phyloP scores from a whole-genome alignment of 2,113 vertebrate species.

The Irena cyanogastra region DNA sequence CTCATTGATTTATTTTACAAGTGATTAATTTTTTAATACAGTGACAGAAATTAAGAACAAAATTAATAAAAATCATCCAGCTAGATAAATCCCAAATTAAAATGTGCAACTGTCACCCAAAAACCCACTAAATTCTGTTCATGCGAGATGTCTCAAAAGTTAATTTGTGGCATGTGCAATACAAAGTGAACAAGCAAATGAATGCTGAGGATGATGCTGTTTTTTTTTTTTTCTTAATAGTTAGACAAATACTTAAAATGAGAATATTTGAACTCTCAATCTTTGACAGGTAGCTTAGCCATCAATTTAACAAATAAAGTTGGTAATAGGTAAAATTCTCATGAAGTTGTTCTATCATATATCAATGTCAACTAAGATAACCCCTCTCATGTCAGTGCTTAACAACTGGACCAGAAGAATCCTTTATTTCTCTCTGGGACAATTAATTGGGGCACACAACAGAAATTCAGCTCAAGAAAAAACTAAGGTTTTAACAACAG shows the following conservation, averaged over 20 bases:
- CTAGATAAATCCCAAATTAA: not conserved
- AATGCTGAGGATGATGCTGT: not conserved
- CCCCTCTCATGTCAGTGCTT: not conserved
- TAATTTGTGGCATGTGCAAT: not conserved
- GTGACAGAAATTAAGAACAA: not conserved
- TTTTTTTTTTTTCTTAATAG: not conserved
- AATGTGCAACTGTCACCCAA: not conserved
- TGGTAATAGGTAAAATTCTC: not conserved
- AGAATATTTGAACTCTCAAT: not conserved
- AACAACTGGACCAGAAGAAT: not conserved
- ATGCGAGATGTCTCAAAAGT: not conserved
- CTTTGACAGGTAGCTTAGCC: not conserved
- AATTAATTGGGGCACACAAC: not conserved
- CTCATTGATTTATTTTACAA: not conserved
- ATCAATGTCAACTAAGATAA: not conserved
- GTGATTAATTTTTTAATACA: not conserved
- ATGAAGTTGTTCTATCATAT: not conserved
- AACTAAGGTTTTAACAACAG: not conserved
- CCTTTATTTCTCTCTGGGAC: not conserved
- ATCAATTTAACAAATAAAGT: not conserved
- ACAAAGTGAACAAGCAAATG: not conserved
- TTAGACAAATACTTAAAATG: not conserved
- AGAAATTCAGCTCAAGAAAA: not conserved
- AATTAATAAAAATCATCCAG: not conserved
- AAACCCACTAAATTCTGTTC: not conserved